These are phyloP conservation scores for Epizoanthus scotinus DNA, from an alignment of 92 coral and sea anemone species.

Conservation along the genomic window DNA sequence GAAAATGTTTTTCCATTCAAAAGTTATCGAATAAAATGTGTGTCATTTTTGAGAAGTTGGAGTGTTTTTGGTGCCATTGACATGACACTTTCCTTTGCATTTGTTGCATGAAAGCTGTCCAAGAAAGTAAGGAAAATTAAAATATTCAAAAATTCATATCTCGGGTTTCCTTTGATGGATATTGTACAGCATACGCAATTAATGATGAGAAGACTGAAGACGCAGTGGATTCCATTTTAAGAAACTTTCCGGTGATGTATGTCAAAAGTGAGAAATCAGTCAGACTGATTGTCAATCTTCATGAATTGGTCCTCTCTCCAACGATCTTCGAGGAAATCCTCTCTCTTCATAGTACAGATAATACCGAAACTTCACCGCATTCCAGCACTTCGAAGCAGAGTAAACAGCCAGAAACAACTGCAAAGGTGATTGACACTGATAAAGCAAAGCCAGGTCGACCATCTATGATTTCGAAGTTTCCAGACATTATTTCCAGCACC, in stretches of 20 bases:
- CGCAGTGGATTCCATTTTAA: not conserved
- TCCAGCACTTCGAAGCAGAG: no score
- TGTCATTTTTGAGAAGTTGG: not conserved
- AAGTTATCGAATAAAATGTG: not conserved
- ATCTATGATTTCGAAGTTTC: constrained; percentile 12
- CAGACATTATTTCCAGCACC: constrained; percentile 25
- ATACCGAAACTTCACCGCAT: no score
- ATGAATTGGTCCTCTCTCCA: constrained; percentile 1
- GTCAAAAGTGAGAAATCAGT: not conserved
- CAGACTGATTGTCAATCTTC: not conserved
- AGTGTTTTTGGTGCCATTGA: not conserved
- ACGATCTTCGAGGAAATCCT: not conserved
- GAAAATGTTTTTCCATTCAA: not conserved
- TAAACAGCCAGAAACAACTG: no score
- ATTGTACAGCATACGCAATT: no score
- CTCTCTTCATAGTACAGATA: not conserved
- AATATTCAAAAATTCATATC: not conserved
- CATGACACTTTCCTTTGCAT: not conserved
- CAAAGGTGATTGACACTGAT: not conserved
- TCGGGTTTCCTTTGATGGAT: not conserved
- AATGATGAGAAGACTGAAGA: not conserved
- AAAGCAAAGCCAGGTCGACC: not conserved
- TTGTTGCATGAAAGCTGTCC: not conserved
- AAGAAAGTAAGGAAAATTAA: not conserved
- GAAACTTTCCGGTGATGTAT: not conserved